Percentiles rank a stretch among this genome's conserved stretches.
These are phyloP conservation scores for Diaperis boleti DNA, from an alignment of 2,888 invertebrate species.

Conservation along the genomic window DNA sequence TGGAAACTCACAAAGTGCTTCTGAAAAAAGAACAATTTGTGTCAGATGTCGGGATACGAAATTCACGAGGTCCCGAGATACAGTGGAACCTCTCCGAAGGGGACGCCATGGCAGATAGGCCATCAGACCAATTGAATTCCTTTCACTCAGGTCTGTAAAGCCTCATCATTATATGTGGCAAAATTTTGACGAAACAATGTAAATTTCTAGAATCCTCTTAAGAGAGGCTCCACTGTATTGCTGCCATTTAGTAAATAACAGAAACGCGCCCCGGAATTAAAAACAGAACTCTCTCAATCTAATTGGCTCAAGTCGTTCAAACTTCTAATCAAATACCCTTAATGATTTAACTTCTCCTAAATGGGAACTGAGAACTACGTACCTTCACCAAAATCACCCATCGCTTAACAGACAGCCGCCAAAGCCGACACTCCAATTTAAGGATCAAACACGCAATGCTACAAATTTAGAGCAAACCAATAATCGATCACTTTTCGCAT, in stretches of 20 bases:
- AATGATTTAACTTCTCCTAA: constrained; percentile 25
- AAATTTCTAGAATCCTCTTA: no score
- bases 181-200: no score
- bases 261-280: neutral
- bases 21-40: constrained; percentile 27
- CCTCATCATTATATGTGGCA: no score
- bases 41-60: constrained; percentile 6
- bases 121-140: no score
- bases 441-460: constrained; percentile 51
- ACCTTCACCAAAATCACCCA: constrained; percentile 65
- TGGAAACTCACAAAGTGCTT: constrained; percentile 11
- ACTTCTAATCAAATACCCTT: constrained; percentile 18
- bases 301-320: neutral
- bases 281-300: neutral
- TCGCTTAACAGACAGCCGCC: constrained; percentile 50
- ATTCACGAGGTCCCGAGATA: no score
- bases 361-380: constrained; percentile 39
- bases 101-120: no score
- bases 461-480: constrained; percentile 50
- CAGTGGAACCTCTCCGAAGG: no score
- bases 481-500: constrained; percentile 39
- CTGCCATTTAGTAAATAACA: constrained; percentile 18
- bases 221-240: constrained; percentile 9
- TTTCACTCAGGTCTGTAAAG: no score
- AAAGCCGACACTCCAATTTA: constrained; percentile 54